Conservation (phyloP, 2,797 vertebrate species). For the Phylloscopus collybita region DNA sequence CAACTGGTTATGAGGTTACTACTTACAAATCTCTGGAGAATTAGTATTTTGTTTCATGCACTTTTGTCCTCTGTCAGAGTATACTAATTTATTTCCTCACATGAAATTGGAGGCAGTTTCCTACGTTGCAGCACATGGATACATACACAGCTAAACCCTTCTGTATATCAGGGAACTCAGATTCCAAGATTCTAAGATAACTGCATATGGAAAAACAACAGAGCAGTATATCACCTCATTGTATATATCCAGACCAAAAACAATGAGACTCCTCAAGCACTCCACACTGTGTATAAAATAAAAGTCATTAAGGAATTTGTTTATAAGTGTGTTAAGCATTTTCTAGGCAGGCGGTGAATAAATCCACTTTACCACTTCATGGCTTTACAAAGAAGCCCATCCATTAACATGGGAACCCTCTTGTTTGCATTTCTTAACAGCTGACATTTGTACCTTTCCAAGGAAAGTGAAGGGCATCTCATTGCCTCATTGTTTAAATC, state of each 20-base stretch:
- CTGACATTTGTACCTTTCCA: conserved; percentile 82
- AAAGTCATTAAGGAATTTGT: conserved; percentile 56
- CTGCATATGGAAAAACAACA: neutral
- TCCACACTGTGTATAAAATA: conserved; percentile 27
- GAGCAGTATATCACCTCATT: neutral
- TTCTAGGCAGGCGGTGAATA: conserved; percentile 55
- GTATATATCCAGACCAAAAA: conserved; percentile 12
- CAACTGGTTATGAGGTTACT: neutral
- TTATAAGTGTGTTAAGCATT: conserved; percentile 65
- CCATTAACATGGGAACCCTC: conserved; percentile 78
- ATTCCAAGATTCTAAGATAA: neutral
- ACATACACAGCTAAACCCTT: neutral
- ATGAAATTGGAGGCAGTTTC: neutral
- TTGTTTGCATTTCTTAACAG: conserved; percentile 82
- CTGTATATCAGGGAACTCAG: neutral
- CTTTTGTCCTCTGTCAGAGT: neutral
- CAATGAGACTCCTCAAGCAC: conserved; percentile 13
- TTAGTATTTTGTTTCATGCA: neutral
- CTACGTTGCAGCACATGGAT: neutral
- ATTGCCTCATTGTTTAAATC: conserved; percentile 79
- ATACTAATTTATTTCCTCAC: neutral
- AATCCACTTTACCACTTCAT: conserved; percentile 65
- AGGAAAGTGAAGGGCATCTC: conserved; percentile 83
- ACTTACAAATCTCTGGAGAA: neutral
- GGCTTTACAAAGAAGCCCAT: conserved; percentile 74